Base-by-base conservation (phyloP, 2,888 invertebrate species). In the Drosophila flavopinicola region DNA sequence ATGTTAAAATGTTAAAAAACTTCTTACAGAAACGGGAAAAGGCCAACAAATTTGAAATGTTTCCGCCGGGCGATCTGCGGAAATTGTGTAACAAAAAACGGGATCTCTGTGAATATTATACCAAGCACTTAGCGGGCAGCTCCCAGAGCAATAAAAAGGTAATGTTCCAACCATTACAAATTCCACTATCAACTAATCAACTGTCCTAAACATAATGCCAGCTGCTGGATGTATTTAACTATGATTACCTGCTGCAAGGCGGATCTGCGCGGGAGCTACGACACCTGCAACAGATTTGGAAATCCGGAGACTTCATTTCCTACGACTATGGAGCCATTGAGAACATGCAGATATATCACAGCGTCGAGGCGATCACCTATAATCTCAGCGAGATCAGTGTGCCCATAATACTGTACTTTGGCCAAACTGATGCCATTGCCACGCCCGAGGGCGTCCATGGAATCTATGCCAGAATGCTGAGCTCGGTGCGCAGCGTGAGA, bases 241-340 rank as follows among this genome's bases (percentile, higher is more conserved):
- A 83, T 33, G 89, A 89, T 0, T 41, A 80, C 42, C 68, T 89
- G 4, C 35, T 90, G 35, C 88, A 86, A 11, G 90, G 88, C 1
- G 89, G 89, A 0, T 89, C 90, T 0, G 53, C 73, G 0, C 80
- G 85, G 2, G 88, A 88, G 56, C 45, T 90, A 11, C 69, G 75
- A 1, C 90, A 90, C 23, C 57, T 88, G 49, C 80, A 87, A 3
- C 90, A 90, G 65, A 72, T 90, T 3, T 85, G 88, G 78, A 76
- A 83, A 42, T 90, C 90, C 3, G 90, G 90, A 0, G 90, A 90
- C 52, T 90, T 90, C 41, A 88, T 87, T 5, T 75, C 87, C 25
- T 90, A 71, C 11, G 90, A 90, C 37, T 88, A 76, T 58, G 90
- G 87, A 2, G 66, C 84, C 3, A 66, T 79, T 0, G 83, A 85